Conservation (phyloP, 2,113 vertebrate genomes). For the Nothoprocta perdicaria region DNA sequence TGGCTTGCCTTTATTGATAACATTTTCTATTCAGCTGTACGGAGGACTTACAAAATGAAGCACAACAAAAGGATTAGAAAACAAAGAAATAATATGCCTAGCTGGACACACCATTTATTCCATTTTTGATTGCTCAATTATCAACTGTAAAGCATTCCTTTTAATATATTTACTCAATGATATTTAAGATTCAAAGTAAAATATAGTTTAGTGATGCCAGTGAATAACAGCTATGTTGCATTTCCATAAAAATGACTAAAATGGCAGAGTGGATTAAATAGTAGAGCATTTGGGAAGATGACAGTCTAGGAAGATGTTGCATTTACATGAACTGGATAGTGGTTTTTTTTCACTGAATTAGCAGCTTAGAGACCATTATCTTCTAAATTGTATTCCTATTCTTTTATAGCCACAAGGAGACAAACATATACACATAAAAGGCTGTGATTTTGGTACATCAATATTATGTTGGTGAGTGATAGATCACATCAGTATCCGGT, state of each 20-base stretch:
- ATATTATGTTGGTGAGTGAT: neutral
- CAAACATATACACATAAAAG: neutral
- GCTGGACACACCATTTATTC: constrained; percentile 48
- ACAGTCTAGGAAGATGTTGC: constrained; percentile 22
- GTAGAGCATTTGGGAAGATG: constrained; percentile 42
- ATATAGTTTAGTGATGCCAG: neutral
- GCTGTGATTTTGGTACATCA: neutral
- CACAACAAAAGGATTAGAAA: constrained; percentile 64
- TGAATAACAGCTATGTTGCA: constrained; percentile 9
- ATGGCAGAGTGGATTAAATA: constrained; percentile 35
- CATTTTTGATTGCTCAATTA: constrained; percentile 49
- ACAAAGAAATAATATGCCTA: constrained; percentile 55
- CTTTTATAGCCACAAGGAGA: neutral
- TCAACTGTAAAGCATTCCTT: constrained; percentile 18
- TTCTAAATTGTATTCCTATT: neutral
- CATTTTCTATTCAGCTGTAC: constrained; percentile 50
- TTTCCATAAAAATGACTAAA: constrained; percentile 37
- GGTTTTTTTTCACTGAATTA: neutral
- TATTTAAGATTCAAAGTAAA: constrained; percentile 51
- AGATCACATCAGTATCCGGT: neutral
- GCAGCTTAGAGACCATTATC: neutral
- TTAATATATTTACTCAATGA: constrained; percentile 35
- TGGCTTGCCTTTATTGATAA: constrained; percentile 70
- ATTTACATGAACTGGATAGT: constrained; percentile 32
- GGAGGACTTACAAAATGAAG: constrained; percentile 51